Conservation (phyloP, 2,797 vertebrate genomes). For the Thunnus albacares region DNA sequence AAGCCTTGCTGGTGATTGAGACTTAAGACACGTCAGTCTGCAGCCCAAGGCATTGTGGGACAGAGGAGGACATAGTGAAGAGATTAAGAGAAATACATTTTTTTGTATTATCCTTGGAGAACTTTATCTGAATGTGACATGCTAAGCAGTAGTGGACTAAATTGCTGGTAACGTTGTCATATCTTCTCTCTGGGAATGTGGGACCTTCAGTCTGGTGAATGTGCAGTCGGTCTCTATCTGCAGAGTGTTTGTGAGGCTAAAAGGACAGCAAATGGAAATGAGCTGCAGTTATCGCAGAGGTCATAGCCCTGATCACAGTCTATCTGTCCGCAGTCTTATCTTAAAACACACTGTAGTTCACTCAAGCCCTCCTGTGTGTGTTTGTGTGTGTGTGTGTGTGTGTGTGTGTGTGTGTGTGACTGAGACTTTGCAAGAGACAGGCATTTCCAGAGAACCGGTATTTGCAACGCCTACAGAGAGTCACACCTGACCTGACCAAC, state of each 20-base stretch:
- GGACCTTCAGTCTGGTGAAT: constrained; percentile 60
- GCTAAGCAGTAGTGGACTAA: constrained; percentile 51
- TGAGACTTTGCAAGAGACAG: not conserved
- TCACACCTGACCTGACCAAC: not conserved
- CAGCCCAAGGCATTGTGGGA: constrained; percentile 59
- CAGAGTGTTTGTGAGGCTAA: constrained; percentile 41
- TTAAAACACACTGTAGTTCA: constrained; percentile 33
- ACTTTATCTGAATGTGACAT: constrained; percentile 71
- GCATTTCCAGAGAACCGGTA: not conserved
- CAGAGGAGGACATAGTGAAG: constrained; percentile 54
- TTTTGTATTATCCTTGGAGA: constrained; percentile 66
- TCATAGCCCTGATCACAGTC: constrained; percentile 66
- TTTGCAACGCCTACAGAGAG: not conserved
- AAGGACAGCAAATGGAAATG: constrained; percentile 72
- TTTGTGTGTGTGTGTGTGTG: constrained; percentile 7
- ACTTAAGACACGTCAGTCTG: constrained; percentile 66
- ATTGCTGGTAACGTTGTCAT: constrained; percentile 48
- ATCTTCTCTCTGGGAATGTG: constrained; percentile 65
- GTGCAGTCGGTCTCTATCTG: constrained; percentile 59
- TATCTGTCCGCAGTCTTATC: constrained; percentile 59
- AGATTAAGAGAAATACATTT: constrained; percentile 71
- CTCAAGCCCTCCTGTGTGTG: constrained; percentile 1
- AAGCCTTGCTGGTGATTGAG: constrained; percentile 70
- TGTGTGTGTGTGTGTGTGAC: constrained; percentile 12
- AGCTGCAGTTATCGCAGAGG: constrained; percentile 66